phyloP scores from a whole-genome alignment of 1,140 invertebrate genomes.

The Drosophila ambigua region DNA sequence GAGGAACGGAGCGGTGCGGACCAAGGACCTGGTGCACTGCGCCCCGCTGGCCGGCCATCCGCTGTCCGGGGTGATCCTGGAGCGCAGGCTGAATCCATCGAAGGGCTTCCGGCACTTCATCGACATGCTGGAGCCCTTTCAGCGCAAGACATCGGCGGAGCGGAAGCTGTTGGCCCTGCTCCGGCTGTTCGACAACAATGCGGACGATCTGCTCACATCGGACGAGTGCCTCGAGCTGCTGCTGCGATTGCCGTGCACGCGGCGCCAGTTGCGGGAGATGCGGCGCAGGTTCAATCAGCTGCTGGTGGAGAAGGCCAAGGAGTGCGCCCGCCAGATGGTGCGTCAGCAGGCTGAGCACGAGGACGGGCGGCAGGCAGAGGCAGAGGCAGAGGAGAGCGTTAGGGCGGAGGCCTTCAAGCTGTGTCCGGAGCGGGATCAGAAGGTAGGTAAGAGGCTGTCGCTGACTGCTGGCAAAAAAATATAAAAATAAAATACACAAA shows the following conservation, averaged over 20 bases:
- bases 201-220: constrained; percentile 36
- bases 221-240: constrained; percentile 43
- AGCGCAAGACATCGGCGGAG: constrained; percentile 22
- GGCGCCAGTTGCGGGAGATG: constrained; percentile 32
- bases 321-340: too few relatives aligned
- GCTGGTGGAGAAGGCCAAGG: constrained; percentile 19
- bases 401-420: too few relatives aligned
- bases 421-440: too few relatives aligned
- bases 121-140: constrained; percentile 29
- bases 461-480: too few relatives aligned
- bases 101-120: constrained; percentile 44
- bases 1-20: constrained; percentile 37
- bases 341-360: too few relatives aligned
- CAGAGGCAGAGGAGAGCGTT: too few relatives aligned
- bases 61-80: constrained; percentile 34
- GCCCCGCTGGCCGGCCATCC: constrained; percentile 44
- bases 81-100: constrained; percentile 40
- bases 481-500: too few relatives aligned
- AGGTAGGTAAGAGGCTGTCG: too few relatives aligned
- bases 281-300: constrained; percentile 43
- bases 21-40: constrained; percentile 31
- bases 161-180: constrained; percentile 32
- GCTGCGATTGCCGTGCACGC: constrained; percentile 25
- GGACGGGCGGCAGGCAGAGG: too few relatives aligned
- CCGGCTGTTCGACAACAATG: constrained; percentile 42